Base-by-base conservation (phyloP, 35 echinoderm and acorn worm genomes). In the Lytechinus variegatus region DNA sequence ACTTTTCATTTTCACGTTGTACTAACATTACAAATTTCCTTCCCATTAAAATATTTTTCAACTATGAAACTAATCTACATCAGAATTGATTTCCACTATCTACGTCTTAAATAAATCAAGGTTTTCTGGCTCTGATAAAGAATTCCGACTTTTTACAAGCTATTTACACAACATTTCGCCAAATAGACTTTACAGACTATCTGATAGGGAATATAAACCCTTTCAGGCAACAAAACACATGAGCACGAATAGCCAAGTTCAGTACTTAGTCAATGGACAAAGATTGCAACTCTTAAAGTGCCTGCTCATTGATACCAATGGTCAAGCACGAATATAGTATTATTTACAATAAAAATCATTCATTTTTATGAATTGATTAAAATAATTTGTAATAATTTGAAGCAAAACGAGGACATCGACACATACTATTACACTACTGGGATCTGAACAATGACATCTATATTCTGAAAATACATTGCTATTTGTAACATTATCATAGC, bases 251-350 rank as follows among this genome's bases (percentile, higher is more conserved):
- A 79, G 66, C 66, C 66, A 79, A 79, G 21, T 79, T 79, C 66
- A 79, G 66, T 79, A 79, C 66, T 79, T 79, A 79, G 66, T 24
- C n/a, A 24, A 79, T 79, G 66, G 66, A 79, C 66, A 79, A 79
- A 79, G 66, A 79, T 79, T 79, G 66, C 66, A 79, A 79, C 66
- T 79, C 16, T 79, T 79, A n/a, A 79, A 24, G 66, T 79, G 66
- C 66, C n/a, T 79, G 66, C 66, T 21, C 61, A 79, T 79, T 79
- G 19, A 79, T 79, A 27, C n/a, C 66, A 79, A 79, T 79, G 66
- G 21, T 79, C 19, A 79, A 79, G 66, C 66, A 79, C 66, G 66
- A 79, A 79, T 79, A 79, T 79, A 79, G 66, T 79, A 79, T 79
- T 79, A 79, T 79, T 79, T 79, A 79, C 66, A 79, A 24, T 79